Evolutionary conservation across 2,113 vertebrate genomes (phyloP).

Genomic region (Phaetusa simplex): DNA sequence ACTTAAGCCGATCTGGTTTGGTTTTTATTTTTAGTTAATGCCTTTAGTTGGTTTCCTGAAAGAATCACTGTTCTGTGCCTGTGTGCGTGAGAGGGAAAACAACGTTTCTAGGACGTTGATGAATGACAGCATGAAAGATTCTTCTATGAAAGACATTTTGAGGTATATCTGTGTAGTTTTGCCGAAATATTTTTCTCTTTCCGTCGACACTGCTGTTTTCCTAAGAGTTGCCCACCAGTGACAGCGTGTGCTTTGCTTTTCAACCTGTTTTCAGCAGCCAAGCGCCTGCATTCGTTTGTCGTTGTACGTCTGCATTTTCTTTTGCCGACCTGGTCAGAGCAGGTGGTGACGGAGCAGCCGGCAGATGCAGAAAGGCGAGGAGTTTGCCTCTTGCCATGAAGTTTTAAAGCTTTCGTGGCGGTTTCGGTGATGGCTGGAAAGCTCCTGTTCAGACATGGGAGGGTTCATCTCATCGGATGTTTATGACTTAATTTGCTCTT

Average conservation of each 20-base stretch:
- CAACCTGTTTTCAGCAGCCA: neutral
- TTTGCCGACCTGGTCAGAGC: neutral
- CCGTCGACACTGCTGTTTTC: neutral
- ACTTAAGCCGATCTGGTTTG: neutral
- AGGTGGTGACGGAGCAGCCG: neutral
- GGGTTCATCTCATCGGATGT: neutral
- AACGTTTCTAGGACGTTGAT: neutral
- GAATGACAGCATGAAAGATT: rapidly evolving
- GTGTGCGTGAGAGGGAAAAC: too few relatives aligned
- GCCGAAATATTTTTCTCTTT: neutral
- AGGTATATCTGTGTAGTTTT: neutral
- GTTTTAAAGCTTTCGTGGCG: neutral
- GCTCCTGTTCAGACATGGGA: neutral
- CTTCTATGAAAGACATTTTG: neutral
- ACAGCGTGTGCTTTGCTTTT: neutral
- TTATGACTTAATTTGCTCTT: neutral
- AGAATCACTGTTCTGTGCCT: neutral
- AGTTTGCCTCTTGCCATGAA: neutral
- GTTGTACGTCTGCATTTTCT: rapidly evolving
- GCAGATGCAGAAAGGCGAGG: neutral
- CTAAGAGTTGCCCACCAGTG: too few relatives aligned
- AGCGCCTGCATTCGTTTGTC: too few relatives aligned
- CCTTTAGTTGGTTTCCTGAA: neutral
- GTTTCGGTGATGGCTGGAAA: neutral
- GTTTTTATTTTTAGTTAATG: neutral